A percentile compares a stretch with the other conserved stretches of the same genome.
These are phyloP conservation scores for Apodemus sylvaticus DNA, from an alignment of 2,113 vertebrate genomes.

Conservation along the genomic window DNA sequence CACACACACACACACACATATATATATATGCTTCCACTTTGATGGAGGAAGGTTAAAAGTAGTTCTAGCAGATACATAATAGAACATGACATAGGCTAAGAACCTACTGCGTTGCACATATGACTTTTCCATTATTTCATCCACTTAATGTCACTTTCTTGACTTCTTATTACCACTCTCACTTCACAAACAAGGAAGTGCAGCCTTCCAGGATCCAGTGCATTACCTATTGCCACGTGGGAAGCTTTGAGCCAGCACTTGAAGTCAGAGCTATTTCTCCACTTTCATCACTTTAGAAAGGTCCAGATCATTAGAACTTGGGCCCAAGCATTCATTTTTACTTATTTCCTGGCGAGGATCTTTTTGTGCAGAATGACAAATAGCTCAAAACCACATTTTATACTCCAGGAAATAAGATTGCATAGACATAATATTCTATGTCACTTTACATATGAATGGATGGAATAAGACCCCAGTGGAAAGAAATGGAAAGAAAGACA, in stretches of 20 bases:
- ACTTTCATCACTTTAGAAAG: neutral
- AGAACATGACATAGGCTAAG: neutral
- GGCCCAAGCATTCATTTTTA: neutral
- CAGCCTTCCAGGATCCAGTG: neutral
- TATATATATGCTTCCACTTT: neutral
- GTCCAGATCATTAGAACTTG: neutral
- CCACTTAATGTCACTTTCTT: neutral
- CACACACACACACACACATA: no score
- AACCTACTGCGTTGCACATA: neutral
- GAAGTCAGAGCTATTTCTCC: neutral
- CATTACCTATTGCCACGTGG: neutral
- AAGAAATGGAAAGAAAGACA: neutral
- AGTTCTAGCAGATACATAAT: neutral
- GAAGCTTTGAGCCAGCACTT: neutral
- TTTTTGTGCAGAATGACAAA: neutral
- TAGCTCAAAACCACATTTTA: neutral
- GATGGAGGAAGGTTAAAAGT: neutral
- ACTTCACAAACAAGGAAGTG: neutral
- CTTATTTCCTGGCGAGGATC: neutral
- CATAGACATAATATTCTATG: neutral
- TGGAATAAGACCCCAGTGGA: neutral
- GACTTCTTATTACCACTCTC: neutral
- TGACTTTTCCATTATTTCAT: neutral
- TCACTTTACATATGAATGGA: neutral
- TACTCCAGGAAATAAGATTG: neutral